These are phyloP conservation scores for Corbicula japonica DNA, from an alignment of 2,888 invertebrate genomes.

Conservation along the genomic window DNA sequence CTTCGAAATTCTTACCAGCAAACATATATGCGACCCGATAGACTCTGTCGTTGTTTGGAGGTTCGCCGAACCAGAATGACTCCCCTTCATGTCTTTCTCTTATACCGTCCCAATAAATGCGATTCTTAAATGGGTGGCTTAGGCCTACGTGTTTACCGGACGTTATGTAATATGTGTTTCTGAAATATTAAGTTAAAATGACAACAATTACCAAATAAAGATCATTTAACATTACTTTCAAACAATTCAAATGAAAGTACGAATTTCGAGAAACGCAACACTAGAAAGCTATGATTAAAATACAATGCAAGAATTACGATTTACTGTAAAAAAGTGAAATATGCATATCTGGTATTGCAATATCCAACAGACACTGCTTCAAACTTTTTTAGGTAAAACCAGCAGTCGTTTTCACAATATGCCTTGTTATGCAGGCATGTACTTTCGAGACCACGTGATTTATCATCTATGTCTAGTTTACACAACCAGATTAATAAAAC, in stretches of 20 bases:
- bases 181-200: conserved; percentile 12
- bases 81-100: neutral
- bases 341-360: too few relatives aligned
- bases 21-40: conserved; percentile 31
- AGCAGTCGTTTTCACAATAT: too few relatives aligned
- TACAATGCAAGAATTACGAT: too few relatives aligned
- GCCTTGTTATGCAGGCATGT: too few relatives aligned
- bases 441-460: too few relatives aligned
- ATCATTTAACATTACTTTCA: neutral
- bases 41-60: neutral
- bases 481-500: too few relatives aligned
- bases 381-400: too few relatives aligned
- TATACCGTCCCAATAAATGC: conserved; percentile 38
- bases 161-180: conserved; percentile 28
- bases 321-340: too few relatives aligned
- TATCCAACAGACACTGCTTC: too few relatives aligned
- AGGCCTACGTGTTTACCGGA: conserved; percentile 32
- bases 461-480: too few relatives aligned
- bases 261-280: too few relatives aligned
- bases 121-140: neutral
- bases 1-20: conserved; percentile 14
- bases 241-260: neutral
- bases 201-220: neutral
- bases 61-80: conserved; percentile 17
- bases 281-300: too few relatives aligned